Percentiles rank a stretch among this genome's conserved stretches.
phyloP scores from a whole-genome alignment of 64 coral and sea anemone genomes.

The Orbicella faveolata region DNA sequence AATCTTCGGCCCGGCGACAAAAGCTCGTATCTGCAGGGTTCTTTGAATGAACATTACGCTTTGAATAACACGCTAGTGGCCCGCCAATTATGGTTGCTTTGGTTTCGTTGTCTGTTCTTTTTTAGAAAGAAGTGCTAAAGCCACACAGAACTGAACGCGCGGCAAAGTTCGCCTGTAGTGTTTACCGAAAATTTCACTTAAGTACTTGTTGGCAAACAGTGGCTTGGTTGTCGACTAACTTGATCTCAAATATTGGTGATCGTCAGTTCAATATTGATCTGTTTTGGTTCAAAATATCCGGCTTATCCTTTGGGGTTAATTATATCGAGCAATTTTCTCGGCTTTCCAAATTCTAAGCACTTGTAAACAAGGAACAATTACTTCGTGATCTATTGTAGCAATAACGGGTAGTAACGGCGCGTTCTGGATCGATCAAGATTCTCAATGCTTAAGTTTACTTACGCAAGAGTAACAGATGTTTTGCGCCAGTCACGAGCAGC shows the following conservation, averaged over 20 bases:
- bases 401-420: background rate
- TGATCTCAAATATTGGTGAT: slow-evolving; percentile 44
- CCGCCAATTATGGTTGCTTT: background rate
- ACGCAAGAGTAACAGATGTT: background rate
- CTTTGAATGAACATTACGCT: slow-evolving; percentile 37
- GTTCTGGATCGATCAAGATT: background rate
- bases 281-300: slow-evolving; percentile 60
- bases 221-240: background rate
- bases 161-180: background rate
- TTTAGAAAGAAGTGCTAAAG: background rate
- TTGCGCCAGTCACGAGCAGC: background rate
- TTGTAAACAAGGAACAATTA: slow-evolving; percentile 48
- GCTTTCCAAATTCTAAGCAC: slow-evolving; percentile 56
- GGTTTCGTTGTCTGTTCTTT: background rate
- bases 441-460: background rate
- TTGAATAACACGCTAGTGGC: slow-evolving; percentile 27
- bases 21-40: slow-evolving; percentile 26
- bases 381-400: slow-evolving; percentile 6
- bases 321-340: slow-evolving; percentile 58
- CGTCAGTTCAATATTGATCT: slow-evolving; percentile 62
- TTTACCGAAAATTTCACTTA: slow-evolving; percentile 13
- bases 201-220: slow-evolving; percentile 44
- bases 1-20: slow-evolving; percentile 4
- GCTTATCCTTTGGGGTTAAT: slow-evolving; percentile 53
- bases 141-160: background rate